Evolutionary conservation across 1,140 invertebrate genomes (phyloP).

Genomic region (Vollenhovia emeryi): DNA sequence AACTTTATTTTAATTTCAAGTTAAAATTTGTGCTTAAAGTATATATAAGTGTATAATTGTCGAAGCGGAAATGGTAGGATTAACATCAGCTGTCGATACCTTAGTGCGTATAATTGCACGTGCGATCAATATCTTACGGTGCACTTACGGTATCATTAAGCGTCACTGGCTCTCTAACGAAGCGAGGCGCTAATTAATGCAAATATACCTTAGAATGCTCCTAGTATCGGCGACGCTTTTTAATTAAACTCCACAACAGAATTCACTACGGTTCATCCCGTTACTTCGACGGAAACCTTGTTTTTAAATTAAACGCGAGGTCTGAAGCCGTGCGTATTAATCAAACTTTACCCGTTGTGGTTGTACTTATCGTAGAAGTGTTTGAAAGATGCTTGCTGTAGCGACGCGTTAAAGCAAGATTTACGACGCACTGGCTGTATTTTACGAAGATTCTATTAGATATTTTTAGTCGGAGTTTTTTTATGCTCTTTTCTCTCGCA

Average conservation of each 20-base stretch:
- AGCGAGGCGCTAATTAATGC: background rate
- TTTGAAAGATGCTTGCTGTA: background rate
- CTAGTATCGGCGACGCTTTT: background rate
- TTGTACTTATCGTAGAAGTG: background rate
- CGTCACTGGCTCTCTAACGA: background rate
- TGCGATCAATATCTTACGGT: background rate
- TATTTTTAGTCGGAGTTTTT: background rate
- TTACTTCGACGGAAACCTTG: background rate
- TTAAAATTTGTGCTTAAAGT: background rate
- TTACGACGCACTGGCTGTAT: background rate
- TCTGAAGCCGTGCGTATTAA: slow-evolving; percentile 5
- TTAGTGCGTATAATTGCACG: background rate
- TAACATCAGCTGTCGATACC: background rate
- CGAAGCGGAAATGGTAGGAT: background rate
- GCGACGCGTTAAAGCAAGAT: background rate
- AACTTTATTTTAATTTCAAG: background rate
- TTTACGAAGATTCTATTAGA: background rate
- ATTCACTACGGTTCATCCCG: background rate
- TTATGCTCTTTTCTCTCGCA: background rate
- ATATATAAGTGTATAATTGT: background rate
- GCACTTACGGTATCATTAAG: background rate
- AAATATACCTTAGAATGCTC: background rate
- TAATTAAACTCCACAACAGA: slow-evolving; percentile 34
- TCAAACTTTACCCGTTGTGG: slow-evolving; percentile 10
- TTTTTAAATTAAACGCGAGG: slow-evolving; percentile 30